Conservation (phyloP, 35 echinoderm and acorn worm species). For the Lytechinus pictus region DNA sequence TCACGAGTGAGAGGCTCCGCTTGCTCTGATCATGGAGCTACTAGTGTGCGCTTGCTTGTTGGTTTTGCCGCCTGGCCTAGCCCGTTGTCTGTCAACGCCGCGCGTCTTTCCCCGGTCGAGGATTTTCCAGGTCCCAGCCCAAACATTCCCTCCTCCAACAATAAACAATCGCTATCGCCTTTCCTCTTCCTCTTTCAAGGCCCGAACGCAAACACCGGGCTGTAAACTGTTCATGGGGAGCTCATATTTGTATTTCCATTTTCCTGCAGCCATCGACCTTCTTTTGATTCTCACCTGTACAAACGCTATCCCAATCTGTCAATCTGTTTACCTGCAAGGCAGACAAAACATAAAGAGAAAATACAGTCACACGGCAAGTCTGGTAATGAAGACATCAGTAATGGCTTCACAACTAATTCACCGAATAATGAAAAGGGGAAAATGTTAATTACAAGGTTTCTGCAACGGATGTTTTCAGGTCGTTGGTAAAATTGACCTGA, state of each 20-base stretch:
- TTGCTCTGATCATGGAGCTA: no score
- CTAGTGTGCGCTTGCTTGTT: not conserved
- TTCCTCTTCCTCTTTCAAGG: not conserved
- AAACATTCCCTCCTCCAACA: not conserved
- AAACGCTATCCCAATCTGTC: not conserved
- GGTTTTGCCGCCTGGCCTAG: not conserved
- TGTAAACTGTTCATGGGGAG: not conserved
- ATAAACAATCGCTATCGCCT: constrained; percentile 29
- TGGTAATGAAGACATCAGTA: not conserved
- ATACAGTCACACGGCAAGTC: not conserved
- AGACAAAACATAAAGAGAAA: not conserved
- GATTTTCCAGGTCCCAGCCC: not conserved
- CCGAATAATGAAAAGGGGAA: not conserved
- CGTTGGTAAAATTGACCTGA: not conserved
- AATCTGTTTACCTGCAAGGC: not conserved
- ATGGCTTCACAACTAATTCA: not conserved
- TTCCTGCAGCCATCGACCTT: not conserved
- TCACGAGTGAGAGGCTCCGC: no score
- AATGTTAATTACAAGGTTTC: not conserved
- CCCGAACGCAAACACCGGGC: not conserved
- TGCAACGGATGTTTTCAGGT: not conserved
- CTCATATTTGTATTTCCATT: not conserved
- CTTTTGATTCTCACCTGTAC: not conserved
- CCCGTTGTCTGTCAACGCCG: not conserved
- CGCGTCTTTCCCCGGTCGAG: not conserved